A percentile compares a stretch with the other conserved stretches of the same genome.
phyloP scores from a whole-genome alignment of 2,113 vertebrate species.

The Sylvilagus bachmani region DNA sequence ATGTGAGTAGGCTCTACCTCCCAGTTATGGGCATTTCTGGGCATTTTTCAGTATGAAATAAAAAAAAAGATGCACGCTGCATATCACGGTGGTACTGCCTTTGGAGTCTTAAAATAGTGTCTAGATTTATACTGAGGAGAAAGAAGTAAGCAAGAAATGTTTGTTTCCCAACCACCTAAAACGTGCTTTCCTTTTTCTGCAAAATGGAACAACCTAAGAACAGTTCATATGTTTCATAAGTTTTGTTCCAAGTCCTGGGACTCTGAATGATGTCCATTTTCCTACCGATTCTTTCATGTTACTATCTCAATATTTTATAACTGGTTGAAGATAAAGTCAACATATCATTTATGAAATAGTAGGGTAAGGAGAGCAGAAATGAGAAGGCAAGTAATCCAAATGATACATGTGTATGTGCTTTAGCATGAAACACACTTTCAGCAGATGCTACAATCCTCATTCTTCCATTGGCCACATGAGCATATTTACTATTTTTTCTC shows the following conservation, averaged over 20 bases:
- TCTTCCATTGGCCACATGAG: neutral
- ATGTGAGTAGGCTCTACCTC: neutral
- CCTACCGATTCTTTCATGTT: neutral
- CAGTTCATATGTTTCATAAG: neutral
- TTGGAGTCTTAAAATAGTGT: neutral
- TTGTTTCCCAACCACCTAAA: neutral
- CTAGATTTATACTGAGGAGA: neutral
- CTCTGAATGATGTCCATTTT: neutral
- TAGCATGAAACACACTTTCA: neutral
- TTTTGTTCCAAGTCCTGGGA: neutral
- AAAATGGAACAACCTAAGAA: neutral
- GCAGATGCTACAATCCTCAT: neutral
- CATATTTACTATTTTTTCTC: neutral
- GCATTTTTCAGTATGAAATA: neutral
- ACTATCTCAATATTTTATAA: neutral
- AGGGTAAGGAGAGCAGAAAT: neutral
- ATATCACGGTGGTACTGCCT: neutral
- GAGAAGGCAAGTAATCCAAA: neutral
- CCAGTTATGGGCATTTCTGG: neutral
- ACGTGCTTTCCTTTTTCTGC: neutral
- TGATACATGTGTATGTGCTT: neutral
- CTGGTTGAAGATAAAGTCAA: slow-evolving; percentile 10
- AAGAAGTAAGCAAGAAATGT: neutral
- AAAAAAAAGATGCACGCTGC: neutral
- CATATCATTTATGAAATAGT: neutral